Evolutionary conservation across 2,888 invertebrate species (phyloP), one percentile per base, ranked within the genome.

Genomic region (Matsumyia berberina): DNA sequence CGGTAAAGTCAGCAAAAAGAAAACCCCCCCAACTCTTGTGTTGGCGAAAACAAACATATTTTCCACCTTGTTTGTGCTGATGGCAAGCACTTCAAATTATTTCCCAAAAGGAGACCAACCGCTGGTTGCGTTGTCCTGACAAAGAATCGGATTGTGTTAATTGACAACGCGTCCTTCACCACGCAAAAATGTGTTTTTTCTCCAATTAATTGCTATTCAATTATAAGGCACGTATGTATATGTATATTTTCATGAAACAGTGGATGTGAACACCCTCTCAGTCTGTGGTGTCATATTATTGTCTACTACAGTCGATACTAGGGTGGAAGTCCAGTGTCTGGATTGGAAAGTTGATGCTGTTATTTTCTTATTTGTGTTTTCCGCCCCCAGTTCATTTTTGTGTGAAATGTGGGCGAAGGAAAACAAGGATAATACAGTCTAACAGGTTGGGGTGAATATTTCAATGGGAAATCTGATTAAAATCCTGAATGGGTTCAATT

Each of bases 131-230:
- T n/a, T n/a, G 24, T 24, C 12, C 5, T n/a, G 31, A 12, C 29
- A 51, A 0, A 8, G 42, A 33, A 33, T 62, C 33, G 17, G 0
- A 33, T 24, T 29, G 62, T 46, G n/a, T 12, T 62, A 62, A 62
- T 62, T 62, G 62, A 62, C 35, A 17, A 19, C 33, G 46, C 33
- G 15, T 44, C 62, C 33, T 46, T 24, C 24, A 24, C 2, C 4
- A 24, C 24, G 4, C 24, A 24, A n/a, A n/a, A n/a, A n/a, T 24
- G 24, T 24, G 24, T 24, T 24, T 24, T 24, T 24, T 46, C 1
- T 11, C 42, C 5, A 5, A 6, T 46, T 62, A 62, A 62, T 62
- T 60, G 46, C 33, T 46, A 33, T 11, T 46, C 46, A 62, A 62
- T 62, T 62, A 46, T 31, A 46, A 24, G 24, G 19, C 46, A 46